These are phyloP conservation scores for Macrotis lagotis DNA, from an alignment of 2,113 vertebrate species.

Conservation along the genomic window DNA sequence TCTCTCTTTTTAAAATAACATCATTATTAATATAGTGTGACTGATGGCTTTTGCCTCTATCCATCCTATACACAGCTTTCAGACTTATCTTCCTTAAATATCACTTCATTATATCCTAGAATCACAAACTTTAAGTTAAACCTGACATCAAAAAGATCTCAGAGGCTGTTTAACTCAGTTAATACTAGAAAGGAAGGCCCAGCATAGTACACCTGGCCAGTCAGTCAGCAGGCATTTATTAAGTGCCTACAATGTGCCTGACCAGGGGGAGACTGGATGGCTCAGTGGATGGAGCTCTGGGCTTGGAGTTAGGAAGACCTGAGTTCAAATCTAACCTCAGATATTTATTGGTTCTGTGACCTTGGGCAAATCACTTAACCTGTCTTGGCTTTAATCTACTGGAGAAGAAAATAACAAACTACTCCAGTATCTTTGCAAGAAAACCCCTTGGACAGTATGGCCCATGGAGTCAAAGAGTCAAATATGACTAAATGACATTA, in stretches of 20 bases:
- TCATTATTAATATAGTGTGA: conserved; percentile 19
- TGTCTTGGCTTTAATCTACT: background rate
- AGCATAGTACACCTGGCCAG: background rate
- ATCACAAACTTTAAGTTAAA: background rate
- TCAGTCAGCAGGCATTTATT: background rate
- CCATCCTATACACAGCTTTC: background rate
- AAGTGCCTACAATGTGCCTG: background rate
- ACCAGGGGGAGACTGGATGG: too few species aligned
- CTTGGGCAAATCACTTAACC: background rate
- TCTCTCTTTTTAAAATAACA: background rate
- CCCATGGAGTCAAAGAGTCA: background rate
- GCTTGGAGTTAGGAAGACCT: background rate
- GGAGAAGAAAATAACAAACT: background rate
- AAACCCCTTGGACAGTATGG: background rate
- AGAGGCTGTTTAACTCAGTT: background rate
- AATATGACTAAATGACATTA: background rate
- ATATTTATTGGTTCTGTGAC: background rate
- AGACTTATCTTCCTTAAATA: conserved; percentile 48
- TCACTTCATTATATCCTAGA: conserved; percentile 45
- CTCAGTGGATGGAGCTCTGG: background rate
- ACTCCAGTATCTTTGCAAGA: background rate
- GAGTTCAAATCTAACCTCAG: background rate
- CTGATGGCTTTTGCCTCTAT: conserved; percentile 45
- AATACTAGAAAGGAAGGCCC: background rate
- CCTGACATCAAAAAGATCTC: background rate